These are phyloP conservation scores for Hylyphantes graminicola DNA, from an alignment of 1,140 invertebrate genomes.

Conservation along the genomic window DNA sequence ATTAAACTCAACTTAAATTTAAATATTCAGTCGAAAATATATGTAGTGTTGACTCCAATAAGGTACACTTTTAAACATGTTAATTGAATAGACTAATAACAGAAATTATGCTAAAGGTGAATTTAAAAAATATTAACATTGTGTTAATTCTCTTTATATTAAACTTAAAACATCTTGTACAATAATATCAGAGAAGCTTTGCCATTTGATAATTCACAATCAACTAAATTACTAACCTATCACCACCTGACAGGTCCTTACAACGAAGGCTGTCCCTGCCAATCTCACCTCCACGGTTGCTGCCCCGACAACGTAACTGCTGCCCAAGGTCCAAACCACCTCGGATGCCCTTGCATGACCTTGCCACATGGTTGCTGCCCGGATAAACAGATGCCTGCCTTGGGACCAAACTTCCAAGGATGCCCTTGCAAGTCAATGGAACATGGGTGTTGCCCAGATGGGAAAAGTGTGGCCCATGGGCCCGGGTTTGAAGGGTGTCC, in stretches of 20 bases:
- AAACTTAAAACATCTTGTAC: too few species aligned
- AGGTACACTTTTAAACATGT: too few species aligned
- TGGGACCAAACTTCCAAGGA: conserved; percentile 75
- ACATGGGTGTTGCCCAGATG: conserved; percentile 85
- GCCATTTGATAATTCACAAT: neutral
- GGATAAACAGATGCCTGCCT: conserved; percentile 77
- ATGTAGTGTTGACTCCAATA: too few species aligned
- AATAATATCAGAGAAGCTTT: conserved; percentile 18
- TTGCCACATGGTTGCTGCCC: conserved; percentile 83
- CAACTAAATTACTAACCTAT: too few species aligned
- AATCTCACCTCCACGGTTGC: conserved; percentile 75
- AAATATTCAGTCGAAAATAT: too few species aligned
- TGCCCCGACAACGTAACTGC: conserved; percentile 88
- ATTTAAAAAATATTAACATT: too few species aligned
- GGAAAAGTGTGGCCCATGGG: conserved; percentile 82
- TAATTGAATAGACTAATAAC: too few species aligned
- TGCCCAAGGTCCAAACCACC: conserved; percentile 71
- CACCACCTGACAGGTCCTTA: conserved; percentile 74
- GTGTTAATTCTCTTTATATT: too few species aligned
- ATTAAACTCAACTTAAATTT: too few species aligned
- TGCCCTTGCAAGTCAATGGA: conserved; percentile 81
- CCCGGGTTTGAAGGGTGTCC: conserved; percentile 77
- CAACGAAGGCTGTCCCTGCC: conserved; percentile 72
- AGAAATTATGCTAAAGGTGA: too few species aligned
- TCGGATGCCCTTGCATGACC: conserved; percentile 63